Conservation (phyloP, 2,888 invertebrate genomes). For the Hanleya hanleyi region DNA sequence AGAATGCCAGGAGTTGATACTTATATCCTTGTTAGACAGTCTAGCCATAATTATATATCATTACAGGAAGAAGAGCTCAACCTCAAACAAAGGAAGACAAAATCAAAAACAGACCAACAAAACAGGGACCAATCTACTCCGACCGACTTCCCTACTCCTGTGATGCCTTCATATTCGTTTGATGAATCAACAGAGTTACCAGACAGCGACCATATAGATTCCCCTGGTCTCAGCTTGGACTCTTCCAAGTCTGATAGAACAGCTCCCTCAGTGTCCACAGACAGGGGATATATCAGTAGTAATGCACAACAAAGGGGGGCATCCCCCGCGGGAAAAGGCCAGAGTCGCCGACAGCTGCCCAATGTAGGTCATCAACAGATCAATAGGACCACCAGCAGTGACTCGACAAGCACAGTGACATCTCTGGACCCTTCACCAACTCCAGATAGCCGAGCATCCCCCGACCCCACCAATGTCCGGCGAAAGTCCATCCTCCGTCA, state of each 20-base stretch:
- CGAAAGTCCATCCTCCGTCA: constrained; percentile 1
- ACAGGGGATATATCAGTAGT: not conserved
- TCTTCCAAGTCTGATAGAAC: constrained; percentile 1
- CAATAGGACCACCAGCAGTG: not conserved
- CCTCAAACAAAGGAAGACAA: not conserved
- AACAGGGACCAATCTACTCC: not conserved
- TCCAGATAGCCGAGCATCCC: not conserved
- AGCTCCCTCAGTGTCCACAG: not conserved
- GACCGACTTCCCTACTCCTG: not conserved
- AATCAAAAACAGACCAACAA: not conserved
- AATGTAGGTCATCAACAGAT: not conserved
- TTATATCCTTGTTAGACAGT: no score
- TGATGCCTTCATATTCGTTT: not conserved
- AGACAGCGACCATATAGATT: not conserved
- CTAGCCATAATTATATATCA: no score
- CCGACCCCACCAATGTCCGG: not conserved
- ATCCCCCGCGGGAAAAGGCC: not conserved
- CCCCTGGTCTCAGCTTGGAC: not conserved
- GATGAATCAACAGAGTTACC: not conserved
- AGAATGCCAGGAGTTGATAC: no score
- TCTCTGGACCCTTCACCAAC: not conserved
- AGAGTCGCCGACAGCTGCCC: not conserved
- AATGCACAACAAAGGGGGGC: not conserved
- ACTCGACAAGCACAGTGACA: not conserved
- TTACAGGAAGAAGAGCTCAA: not conserved